Base-by-base conservation (phyloP, 2,888 invertebrate species). In the Nomada fabriciana region DNA sequence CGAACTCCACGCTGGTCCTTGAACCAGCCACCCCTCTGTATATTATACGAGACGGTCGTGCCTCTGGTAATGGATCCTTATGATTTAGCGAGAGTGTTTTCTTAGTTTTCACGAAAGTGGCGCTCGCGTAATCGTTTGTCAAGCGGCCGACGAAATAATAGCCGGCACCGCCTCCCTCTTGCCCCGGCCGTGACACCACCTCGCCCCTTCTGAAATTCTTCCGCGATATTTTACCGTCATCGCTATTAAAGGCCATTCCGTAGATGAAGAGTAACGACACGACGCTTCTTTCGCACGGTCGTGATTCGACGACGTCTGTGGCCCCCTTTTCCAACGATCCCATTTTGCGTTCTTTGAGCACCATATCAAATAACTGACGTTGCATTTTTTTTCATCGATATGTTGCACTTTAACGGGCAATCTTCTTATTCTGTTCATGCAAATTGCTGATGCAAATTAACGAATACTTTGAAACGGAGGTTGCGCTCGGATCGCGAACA, bases 161-260 rank as follows among this genome's bases (percentile, higher is more conserved):
- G 89, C 83, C 71, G 73, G 65, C 36, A 29, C 75, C 70, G 78
- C 80, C 83, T 71, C 77, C 82, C 82, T 75, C 76, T 75, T 69
- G 73, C 53, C 53, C 50, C n/a, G 53, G 64, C 11, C 59, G 74
- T 61, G 64, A 25, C 55, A 59, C 70, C 79, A 25, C 57, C 43
- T 20, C 42, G 15, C 76, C 53, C 77, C 43, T 18, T 76, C 69
- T 70, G 80, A 86, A 89, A 88, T 88, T 82, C 87, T 83, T 79
- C 86, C 84, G 88, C 88, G 88, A 92, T 92, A 92, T 91, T 91
- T 92, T 90, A 92, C 89, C 90, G 91, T 92, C 91, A 88, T 89
- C 86, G 90, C 90, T 91, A 91, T 92, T 92, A 91, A 91, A 90
- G 89, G 85, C 89, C 90, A 89, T 91, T 90, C 85, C 89, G 83